Base-by-base conservation (phyloP, 2,113 vertebrate genomes). In the Fukomys damarensis region DNA sequence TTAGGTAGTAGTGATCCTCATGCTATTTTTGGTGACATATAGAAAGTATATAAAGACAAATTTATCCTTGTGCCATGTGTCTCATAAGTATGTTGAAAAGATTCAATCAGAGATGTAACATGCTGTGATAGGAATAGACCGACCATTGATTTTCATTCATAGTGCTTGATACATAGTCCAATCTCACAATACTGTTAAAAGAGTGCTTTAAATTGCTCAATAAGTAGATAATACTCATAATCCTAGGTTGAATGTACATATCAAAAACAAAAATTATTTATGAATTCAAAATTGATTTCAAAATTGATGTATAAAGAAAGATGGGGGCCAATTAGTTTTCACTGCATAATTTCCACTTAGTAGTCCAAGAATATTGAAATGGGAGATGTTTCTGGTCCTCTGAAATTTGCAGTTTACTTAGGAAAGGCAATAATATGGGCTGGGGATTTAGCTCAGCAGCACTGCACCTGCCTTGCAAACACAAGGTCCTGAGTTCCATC, bases 111-210 rank as follows among this genome's bases (percentile, higher is more conserved):
- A 89, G 89, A 77, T 74, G 91, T 92, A 95, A 92, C 95, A 85
- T 54, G 43, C 52, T 58, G 96, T 79, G 95, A 95, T 79, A 88
- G 88, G 56, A 95, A 92, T 82, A 96, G 87, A 81, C 52, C 38
- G 90, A 79, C 8, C 85, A 97, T 95, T 94, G 96, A 97, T 97
- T 98, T 97, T 96, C 89, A 93, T 93, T 96, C 91, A n/a, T 76
- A 19, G 66, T 88, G 66, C 86, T 63, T 86, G 80, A 86, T 96
- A 86, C 77, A 81, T 86, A 83, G 86, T 79, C 93, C 86, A 82
- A 49, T 86, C 38, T 86, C 65, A 91, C 3, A 10, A 52, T 81
- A 38, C 54, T 86, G 28, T 68, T 87, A 80, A 89, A 91, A 93
- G 66, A 30, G 61, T 49, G 8, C 46, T 97, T 96, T 94, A 89